Conservation (phyloP, 1,140 invertebrate genomes). For the Drosophila simulans region DNA sequence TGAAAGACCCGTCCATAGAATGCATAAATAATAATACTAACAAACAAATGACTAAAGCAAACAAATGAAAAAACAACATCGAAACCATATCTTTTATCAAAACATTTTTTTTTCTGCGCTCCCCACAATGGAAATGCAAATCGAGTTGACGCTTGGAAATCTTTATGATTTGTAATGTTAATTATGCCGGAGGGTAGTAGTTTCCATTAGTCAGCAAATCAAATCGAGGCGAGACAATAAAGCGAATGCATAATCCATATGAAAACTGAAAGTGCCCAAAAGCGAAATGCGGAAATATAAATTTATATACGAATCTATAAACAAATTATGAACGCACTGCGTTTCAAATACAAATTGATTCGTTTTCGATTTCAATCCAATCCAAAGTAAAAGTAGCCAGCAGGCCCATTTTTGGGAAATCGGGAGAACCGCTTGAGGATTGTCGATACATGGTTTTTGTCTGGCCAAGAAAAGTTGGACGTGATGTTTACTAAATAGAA, state of each 20-base stretch:
- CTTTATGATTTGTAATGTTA: conserved; percentile 82
- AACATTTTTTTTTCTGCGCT: conserved; percentile 21
- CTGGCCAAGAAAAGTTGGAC: conserved; percentile 37
- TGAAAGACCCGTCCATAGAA: conserved; percentile 67
- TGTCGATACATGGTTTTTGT: conserved; percentile 22
- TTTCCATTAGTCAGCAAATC: conserved; percentile 67
- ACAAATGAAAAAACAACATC: conserved; percentile 20
- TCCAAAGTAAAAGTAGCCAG: conserved; percentile 69
- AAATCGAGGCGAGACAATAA: conserved; percentile 53
- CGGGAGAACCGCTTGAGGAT: conserved; percentile 15
- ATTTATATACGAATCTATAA: conserved; percentile 40
- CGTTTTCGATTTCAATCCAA: conserved; percentile 43
- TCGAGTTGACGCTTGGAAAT: conserved; percentile 45
- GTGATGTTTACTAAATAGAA: conserved; percentile 63
- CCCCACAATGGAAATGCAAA: conserved; percentile 67
- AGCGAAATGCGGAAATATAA: conserved; percentile 65
- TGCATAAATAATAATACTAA: conserved; percentile 65
- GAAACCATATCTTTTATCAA: conserved; percentile 40
- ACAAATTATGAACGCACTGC: conserved; percentile 65
- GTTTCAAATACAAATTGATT: conserved; percentile 68
- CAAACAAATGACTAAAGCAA: conserved; percentile 39
- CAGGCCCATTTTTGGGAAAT: conserved; percentile 9
- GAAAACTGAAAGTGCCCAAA: conserved; percentile 67
- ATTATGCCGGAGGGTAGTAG: conserved; percentile 50
- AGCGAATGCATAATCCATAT: conserved; percentile 56